Base-by-base conservation (phyloP, 2,797 vertebrate species). In the Eptatretus atami region DNA sequence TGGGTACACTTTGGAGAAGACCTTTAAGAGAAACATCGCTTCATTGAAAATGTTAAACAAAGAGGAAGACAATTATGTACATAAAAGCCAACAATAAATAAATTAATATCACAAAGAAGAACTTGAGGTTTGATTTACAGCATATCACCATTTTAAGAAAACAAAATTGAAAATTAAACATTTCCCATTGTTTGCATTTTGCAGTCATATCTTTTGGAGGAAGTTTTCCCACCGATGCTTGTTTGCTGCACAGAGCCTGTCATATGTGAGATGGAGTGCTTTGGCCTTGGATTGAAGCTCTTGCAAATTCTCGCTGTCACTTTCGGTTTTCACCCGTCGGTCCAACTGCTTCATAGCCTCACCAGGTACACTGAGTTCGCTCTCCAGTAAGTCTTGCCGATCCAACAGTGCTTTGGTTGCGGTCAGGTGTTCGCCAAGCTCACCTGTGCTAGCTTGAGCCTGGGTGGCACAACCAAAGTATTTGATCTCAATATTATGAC, bases 391-490 rank as follows among this genome's bases (percentile, higher is more conserved):
- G 53, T 80, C 75, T 55, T 88, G 84, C 53, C 78, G 80, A 72
- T 85, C 82, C 9, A 87, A 76, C 64, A 86, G 73, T 66, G 79
- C 76, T 63, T 75, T 76, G 14, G 75, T 77, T 65, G 86, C 82
- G 0, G 75, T 70, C 63, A 85, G 75, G 69, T 84, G 78, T 66
- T 78, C 83, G 52, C 82, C 83, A 66, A 71, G 70, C 3, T 78
- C 77, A 61, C 74, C 71, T 11, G 78, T 79, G 60, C 66, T 74
- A 63, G 77, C 74, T 66, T 75, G 71, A 52, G 68, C 69, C 86
- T 92, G 69, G 19, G 57, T 25, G n/a, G 57, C 31, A 44, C 31
- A 19, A 19, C 19, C 19, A 44, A 44, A 44, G 31, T 44, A 44
- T 44, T 44, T 44, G 31, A 44, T 44, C 31, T 8, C 31, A 44